phyloP scores from a whole-genome alignment of 2,797 vertebrate species.

The Bufotes viridis region DNA sequence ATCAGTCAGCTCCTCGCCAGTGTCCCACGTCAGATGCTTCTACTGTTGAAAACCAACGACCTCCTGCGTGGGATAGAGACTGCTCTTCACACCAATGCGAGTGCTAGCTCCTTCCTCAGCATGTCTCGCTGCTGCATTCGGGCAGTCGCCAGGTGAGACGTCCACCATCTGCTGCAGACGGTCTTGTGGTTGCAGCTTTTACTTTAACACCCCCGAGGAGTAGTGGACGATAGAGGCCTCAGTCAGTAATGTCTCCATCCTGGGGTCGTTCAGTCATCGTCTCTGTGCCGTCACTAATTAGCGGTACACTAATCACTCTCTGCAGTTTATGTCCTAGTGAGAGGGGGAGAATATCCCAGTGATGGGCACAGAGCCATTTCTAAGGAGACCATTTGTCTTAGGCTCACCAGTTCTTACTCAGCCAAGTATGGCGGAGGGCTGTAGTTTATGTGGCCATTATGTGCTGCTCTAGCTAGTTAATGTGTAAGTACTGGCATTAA shows the following conservation, averaged over 20 bases:
- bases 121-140: constrained; percentile 95
- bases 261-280: neutral
- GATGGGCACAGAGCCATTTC: neutral
- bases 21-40: constrained; percentile 92
- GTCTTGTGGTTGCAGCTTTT: neutral
- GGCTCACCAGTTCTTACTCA: too few species aligned
- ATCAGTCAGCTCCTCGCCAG: constrained; percentile 91
- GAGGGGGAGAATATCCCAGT: neutral
- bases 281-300: neutral
- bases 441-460: neutral
- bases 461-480: too few species aligned
- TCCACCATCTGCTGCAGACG: neutral
- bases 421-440: neutral
- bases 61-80: constrained; percentile 91
- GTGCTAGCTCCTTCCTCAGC: constrained; percentile 92
- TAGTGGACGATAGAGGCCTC: too few species aligned
- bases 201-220: too few species aligned
- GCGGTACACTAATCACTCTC: neutral
- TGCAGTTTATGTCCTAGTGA: neutral
- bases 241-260: too few species aligned
- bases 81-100: constrained; percentile 84
- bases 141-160: constrained; percentile 80
- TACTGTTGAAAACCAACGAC: constrained; percentile 97
- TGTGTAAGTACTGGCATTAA: too few species aligned
- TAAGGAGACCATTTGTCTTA: neutral